Evolutionary conservation across 2,797 vertebrate genomes (phyloP).

Genomic region (Coregonus sp.): DNA sequence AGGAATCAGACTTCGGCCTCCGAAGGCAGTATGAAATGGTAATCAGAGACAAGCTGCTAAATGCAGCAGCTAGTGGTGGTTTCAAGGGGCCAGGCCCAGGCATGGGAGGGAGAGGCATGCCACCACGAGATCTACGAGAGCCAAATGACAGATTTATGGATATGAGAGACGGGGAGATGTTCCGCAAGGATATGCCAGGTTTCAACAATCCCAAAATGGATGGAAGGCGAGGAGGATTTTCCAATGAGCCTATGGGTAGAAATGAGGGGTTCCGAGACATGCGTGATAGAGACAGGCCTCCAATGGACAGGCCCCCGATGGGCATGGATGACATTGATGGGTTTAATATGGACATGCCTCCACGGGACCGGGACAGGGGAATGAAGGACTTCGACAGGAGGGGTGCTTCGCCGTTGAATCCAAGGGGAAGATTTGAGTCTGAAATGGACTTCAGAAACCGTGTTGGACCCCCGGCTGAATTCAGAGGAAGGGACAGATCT

Average conservation of each 20-base stretch:
- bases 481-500: slow-evolving; percentile 82
- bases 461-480: slow-evolving; percentile 79
- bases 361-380: slow-evolving; percentile 41
- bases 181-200: slow-evolving; percentile 76
- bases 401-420: slow-evolving; percentile 65
- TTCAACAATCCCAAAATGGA: slow-evolving; percentile 73
- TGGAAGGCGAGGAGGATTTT: slow-evolving; percentile 74
- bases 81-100: slow-evolving; percentile 77
- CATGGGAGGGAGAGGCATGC: slow-evolving; percentile 84
- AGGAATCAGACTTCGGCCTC: slow-evolving; percentile 74
- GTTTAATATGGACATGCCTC: slow-evolving; percentile 63
- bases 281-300: slow-evolving; percentile 74
- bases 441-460: slow-evolving; percentile 88
- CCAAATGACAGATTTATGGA: slow-evolving; percentile 80
- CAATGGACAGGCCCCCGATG: slow-evolving; percentile 53
- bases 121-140: slow-evolving; percentile 27
- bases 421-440: slow-evolving; percentile 77
- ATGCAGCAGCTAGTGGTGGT: slow-evolving; percentile 73
- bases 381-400: slow-evolving; percentile 73
- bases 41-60: slow-evolving; percentile 73
- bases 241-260: slow-evolving; percentile 65
- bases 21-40: slow-evolving; percentile 75
- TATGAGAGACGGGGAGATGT: slow-evolving; percentile 82
- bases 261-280: slow-evolving; percentile 79
- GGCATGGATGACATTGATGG: slow-evolving; percentile 59